Percentiles rank a stretch among this genome's conserved stretches.
These are phyloP conservation scores for Linepithema humile DNA, from an alignment of 1,140 invertebrate species.

Conservation along the genomic window DNA sequence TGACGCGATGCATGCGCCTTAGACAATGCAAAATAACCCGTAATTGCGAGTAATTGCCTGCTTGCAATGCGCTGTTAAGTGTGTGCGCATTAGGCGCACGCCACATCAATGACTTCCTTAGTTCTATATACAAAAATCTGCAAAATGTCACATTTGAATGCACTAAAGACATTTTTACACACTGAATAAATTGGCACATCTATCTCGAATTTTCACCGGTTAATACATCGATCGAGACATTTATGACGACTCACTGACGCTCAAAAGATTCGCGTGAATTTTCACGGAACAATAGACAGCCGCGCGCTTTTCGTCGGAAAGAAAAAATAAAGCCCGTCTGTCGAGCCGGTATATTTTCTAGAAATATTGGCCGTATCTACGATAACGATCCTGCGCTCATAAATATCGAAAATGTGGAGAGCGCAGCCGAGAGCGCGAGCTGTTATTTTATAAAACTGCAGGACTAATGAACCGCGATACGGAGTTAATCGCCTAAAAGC, in stretches of 20 bases:
- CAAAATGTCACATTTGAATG: too few relatives aligned
- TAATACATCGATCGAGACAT: constrained; percentile 36
- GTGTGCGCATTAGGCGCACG: too few relatives aligned
- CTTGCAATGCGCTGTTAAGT: neutral
- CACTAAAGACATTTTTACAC: neutral
- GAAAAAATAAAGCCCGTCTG: constrained; percentile 20
- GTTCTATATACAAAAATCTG: neutral
- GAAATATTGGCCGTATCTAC: constrained; percentile 36
- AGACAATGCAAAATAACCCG: neutral
- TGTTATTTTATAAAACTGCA: constrained; percentile 49
- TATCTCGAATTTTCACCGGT: constrained; percentile 13
- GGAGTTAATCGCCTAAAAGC: constrained; percentile 40
- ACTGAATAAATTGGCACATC: neutral
- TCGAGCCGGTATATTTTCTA: constrained; percentile 27
- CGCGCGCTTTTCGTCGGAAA: constrained; percentile 1
- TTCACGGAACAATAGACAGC: constrained; percentile 34
- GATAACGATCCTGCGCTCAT: constrained; percentile 28
- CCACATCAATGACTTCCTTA: neutral
- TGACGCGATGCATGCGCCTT: neutral
- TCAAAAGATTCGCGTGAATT: constrained; percentile 12
- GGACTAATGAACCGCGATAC: constrained; percentile 48
- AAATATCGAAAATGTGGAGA: constrained; percentile 43
- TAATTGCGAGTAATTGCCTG: neutral
- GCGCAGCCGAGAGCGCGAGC: neutral
- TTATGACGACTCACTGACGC: constrained; percentile 30